phyloP scores from a whole-genome alignment of 2,797 vertebrate species.

The Catharus ustulatus region DNA sequence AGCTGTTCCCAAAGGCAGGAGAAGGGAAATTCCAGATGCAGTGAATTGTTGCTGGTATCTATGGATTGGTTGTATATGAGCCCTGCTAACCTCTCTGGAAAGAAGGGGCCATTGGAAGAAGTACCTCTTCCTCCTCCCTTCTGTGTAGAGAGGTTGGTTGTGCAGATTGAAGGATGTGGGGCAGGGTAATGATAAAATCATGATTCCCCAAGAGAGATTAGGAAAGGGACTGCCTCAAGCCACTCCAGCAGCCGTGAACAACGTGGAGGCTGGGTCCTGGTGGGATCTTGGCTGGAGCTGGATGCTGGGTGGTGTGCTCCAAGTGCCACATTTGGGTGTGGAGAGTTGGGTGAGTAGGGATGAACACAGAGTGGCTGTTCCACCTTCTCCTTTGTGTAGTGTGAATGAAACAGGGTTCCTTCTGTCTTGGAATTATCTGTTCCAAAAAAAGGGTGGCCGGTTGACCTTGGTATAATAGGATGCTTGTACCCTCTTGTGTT shows the following conservation, averaged over 20 bases:
- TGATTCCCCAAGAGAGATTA: neutral
- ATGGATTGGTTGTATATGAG: accelerated
- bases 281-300: neutral
- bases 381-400: neutral
- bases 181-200: neutral
- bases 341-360: neutral
- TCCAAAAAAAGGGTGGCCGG: neutral
- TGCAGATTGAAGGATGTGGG: neutral
- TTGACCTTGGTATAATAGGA: constrained; percentile 58
- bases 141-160: neutral
- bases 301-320: neutral
- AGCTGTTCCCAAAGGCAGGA: neutral
- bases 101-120: neutral
- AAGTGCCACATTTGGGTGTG: neutral
- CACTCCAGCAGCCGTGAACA: neutral
- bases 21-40: neutral
- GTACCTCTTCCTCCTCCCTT: neutral
- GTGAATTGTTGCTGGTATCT: neutral
- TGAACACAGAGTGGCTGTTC: neutral
- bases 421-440: neutral
- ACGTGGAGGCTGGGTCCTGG: neutral
- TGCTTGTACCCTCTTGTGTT: constrained; percentile 68
- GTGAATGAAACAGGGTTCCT: neutral
- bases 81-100: neutral
- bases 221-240: neutral